phyloP scores from a whole-genome alignment of 2,113 vertebrate genomes.

The Gopherus flavomarginatus region DNA sequence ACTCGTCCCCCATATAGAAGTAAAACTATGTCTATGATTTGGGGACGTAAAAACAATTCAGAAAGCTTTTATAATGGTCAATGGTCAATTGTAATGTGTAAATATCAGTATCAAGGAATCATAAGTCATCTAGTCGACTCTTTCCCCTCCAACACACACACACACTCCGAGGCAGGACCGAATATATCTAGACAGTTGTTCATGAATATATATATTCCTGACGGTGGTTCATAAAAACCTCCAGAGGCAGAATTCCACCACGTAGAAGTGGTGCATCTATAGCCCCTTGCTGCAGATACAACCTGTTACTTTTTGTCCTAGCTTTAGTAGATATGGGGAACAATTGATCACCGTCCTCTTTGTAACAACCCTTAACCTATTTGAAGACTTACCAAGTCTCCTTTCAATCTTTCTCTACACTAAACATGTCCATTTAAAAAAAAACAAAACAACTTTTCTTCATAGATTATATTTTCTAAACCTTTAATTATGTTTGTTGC shows the following conservation, averaged over 20 bases:
- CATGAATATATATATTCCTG: neutral
- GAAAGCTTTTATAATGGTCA: too few species aligned
- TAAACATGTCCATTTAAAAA: too few species aligned
- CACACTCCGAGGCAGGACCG: too few species aligned
- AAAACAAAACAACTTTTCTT: neutral
- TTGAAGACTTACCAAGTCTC: neutral
- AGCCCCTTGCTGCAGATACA: neutral
- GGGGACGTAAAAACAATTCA: too few species aligned
- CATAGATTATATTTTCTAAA: neutral
- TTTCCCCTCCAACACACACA: too few species aligned
- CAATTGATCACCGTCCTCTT: neutral
- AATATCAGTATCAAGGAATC: too few species aligned
- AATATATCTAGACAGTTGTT: neutral
- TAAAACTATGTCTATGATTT: too few species aligned
- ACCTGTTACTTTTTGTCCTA: neutral
- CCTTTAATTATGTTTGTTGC: neutral
- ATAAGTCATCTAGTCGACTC: too few species aligned
- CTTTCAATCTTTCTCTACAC: neutral
- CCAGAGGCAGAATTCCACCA: neutral
- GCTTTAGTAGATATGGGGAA: neutral
- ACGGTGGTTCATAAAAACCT: neutral
- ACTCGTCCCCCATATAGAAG: too few species aligned
- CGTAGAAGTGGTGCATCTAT: too few species aligned
- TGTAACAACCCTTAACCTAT: neutral
- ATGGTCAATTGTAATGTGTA: too few species aligned